Conservation (phyloP, 2,888 invertebrate genomes). For the Morpho achilles region DNA sequence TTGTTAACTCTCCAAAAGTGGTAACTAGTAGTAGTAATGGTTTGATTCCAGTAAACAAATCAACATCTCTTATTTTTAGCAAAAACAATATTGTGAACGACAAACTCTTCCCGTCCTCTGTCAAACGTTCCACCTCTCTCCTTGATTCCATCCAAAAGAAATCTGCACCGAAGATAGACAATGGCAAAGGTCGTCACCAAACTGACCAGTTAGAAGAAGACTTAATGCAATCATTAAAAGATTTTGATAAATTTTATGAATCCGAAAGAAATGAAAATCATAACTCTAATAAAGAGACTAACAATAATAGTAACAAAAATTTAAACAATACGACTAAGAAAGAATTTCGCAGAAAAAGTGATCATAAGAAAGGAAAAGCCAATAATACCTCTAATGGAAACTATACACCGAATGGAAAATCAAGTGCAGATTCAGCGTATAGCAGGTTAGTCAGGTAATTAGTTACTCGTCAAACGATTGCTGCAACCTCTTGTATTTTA, state of each 20-base stretch:
- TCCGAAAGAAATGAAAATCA: constrained; percentile 54
- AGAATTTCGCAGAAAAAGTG: constrained; percentile 47
- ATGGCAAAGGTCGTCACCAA: constrained; percentile 63
- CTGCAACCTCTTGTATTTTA: neutral
- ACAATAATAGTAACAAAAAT: constrained; percentile 39
- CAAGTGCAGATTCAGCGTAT: constrained; percentile 86
- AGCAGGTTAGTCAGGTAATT: constrained; percentile 85
- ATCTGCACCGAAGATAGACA: constrained; percentile 48
- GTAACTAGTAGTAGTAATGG: constrained; percentile 46
- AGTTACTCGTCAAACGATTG: constrained; percentile 5
- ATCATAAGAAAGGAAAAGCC: constrained; percentile 55
- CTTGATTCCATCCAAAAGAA: constrained; percentile 76
- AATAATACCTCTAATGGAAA: constrained; percentile 56
- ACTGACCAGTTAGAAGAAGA: constrained; percentile 70
- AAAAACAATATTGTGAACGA: constrained; percentile 70
- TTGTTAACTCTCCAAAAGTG: constrained; percentile 56
- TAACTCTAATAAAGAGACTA: constrained; percentile 45
- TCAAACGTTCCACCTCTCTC: constrained; percentile 79
- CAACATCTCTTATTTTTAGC: constrained; percentile 79
- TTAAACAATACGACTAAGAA: constrained; percentile 52
- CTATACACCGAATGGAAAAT: constrained; percentile 59
- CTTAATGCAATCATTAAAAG: constrained; percentile 72
- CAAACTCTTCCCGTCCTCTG: constrained; percentile 69
- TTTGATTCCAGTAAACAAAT: constrained; percentile 70
- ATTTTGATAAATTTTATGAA: constrained; percentile 72